A percentile compares a stretch with the other conserved stretches of the same genome.
Conservation (phyloP, 1,140 invertebrate genomes). For the Heliconius himera region DNA sequence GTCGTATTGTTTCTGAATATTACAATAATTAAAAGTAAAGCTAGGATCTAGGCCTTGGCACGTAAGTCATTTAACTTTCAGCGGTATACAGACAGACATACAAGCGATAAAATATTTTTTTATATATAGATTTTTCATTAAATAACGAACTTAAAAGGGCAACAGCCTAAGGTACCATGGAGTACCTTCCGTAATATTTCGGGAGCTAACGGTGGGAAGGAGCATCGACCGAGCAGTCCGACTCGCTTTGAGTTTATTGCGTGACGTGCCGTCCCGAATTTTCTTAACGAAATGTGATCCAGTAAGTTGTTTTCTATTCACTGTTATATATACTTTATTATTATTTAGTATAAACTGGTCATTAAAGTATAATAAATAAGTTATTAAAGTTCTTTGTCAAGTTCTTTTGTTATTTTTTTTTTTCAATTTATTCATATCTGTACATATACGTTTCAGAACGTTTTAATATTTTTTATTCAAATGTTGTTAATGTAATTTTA, state of each 20-base stretch:
- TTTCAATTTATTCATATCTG: neutral
- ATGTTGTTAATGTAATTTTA: neutral
- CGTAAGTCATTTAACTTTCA: neutral
- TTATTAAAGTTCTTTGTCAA: neutral
- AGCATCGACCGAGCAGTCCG: constrained; percentile 63
- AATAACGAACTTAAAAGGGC: constrained; percentile 32
- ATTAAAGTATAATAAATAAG: neutral
- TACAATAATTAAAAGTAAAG: too few species aligned
- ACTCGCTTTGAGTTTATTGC: constrained; percentile 45
- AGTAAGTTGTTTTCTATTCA: constrained; percentile 35
- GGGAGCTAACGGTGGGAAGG: constrained; percentile 68
- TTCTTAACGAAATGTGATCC: constrained; percentile 46
- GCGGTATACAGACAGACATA: neutral
- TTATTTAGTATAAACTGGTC: neutral
- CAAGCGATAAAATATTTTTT: neutral
- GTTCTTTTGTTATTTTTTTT: neutral
- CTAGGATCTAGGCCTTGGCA: neutral
- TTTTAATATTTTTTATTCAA: neutral
- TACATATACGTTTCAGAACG: neutral
- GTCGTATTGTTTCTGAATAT: too few species aligned
- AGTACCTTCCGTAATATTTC: constrained; percentile 61
- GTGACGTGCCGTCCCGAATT: constrained; percentile 53
- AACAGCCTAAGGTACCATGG: constrained; percentile 37
- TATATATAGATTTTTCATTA: constrained; percentile 14
- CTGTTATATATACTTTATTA: neutral